Conservation (phyloP, 2,888 invertebrate species). For the Seira ritae region DNA sequence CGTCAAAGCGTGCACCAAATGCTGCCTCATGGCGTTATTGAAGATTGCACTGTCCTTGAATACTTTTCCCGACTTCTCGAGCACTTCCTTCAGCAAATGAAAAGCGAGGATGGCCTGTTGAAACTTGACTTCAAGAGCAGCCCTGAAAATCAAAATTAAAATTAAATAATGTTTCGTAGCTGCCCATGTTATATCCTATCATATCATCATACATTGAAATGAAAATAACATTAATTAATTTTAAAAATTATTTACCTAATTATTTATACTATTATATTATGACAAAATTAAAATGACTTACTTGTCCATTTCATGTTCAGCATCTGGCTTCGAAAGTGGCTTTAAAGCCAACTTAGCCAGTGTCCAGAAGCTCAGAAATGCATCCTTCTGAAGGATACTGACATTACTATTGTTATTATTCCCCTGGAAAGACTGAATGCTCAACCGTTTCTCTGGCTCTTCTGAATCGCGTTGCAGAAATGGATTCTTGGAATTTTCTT, state of each 20-base stretch:
- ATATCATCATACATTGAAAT: no score
- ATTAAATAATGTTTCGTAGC: no score
- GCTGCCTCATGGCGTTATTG: constrained; percentile 97
- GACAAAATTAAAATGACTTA: no score
- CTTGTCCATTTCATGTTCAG: constrained; percentile 87
- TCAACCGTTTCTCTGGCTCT: constrained; percentile 8
- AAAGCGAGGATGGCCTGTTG: constrained; percentile 90
- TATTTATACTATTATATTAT: no score
- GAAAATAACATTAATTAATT: background rate
- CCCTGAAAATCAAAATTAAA: constrained; percentile 26
- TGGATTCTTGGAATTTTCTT: constrained; percentile 17
- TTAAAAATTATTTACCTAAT: constrained; percentile 15
- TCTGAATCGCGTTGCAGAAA: background rate
- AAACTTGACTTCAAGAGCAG: constrained; percentile 85
- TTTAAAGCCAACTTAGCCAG: constrained; percentile 98
- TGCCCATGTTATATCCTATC: no score
- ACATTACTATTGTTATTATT: constrained; percentile 96
- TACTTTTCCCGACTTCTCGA: constrained; percentile 97
- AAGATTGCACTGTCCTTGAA: constrained; percentile 98
- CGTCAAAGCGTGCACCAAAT: constrained; percentile 96
- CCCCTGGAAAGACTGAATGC: no score
- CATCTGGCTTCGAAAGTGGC: constrained; percentile 80
- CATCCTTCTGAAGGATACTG: constrained; percentile 98
- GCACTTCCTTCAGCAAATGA: constrained; percentile 93
- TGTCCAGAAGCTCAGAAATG: constrained; percentile 98